These are phyloP conservation scores for Sarcophilus harrisii DNA, from an alignment of 2,797 vertebrate species.

Conservation along the genomic window DNA sequence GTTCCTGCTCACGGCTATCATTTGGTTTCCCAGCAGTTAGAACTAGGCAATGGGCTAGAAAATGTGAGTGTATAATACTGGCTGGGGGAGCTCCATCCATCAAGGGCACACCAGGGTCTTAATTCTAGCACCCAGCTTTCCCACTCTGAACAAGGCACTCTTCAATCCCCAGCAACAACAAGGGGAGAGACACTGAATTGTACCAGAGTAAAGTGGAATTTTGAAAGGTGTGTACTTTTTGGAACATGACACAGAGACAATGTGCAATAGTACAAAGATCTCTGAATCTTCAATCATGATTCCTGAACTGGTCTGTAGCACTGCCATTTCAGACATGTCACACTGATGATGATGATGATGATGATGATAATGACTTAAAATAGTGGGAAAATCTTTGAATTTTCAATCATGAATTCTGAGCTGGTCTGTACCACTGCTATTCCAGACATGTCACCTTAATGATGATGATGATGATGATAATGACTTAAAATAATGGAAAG, in stretches of 20 bases:
- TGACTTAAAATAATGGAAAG: no score
- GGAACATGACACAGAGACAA: neutral
- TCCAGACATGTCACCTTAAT: no score
- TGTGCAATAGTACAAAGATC: neutral
- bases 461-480: no score
- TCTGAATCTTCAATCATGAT: neutral
- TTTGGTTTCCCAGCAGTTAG: slow-evolving; percentile 12
- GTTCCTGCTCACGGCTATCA: neutral
- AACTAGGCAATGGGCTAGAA: neutral
- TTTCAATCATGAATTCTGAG: no score
- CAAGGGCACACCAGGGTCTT: neutral
- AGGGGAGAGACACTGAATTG: neutral
- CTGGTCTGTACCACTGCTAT: no score
- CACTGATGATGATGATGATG: no score
- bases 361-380: no score
- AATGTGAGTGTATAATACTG: neutral
- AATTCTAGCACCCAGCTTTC: neutral
- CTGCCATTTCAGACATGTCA: no score
- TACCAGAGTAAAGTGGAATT: neutral
- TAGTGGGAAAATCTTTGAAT: no score
- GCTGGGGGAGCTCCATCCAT: neutral
- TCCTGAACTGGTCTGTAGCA: no score
- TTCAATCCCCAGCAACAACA: neutral
- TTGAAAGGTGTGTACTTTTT: neutral
- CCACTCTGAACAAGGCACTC: neutral